Conservation (phyloP, 1,140 invertebrate genomes). For the Habropoda laboriosa region DNA sequence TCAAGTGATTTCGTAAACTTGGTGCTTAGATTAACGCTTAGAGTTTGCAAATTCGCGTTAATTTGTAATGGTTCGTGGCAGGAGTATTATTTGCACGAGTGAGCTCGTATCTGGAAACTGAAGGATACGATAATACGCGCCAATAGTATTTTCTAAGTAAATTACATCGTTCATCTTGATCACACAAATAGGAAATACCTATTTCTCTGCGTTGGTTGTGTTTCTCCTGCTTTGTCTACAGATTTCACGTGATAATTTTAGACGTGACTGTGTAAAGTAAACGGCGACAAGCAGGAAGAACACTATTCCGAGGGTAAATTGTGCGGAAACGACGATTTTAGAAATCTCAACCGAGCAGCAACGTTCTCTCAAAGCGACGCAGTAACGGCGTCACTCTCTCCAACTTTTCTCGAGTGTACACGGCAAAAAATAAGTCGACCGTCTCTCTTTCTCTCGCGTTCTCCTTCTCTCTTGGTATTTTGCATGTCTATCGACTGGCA, state of each 20-base stretch:
- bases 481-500: constrained; percentile 23
- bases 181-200: too few relatives aligned
- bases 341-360: constrained; percentile 6
- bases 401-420: constrained; percentile 3
- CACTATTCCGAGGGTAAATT: not conserved
- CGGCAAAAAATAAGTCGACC: not conserved
- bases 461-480: not conserved
- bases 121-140: too few relatives aligned
- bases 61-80: too few relatives aligned
- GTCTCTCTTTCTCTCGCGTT: not conserved
- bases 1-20: too few relatives aligned
- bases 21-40: too few relatives aligned
- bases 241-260: not conserved
- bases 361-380: not conserved
- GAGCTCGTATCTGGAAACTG: too few relatives aligned
- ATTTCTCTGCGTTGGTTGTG: too few relatives aligned
- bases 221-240: not conserved
- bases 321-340: not conserved
- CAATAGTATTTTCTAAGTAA: too few relatives aligned
- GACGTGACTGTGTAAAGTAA: not conserved
- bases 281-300: not conserved
- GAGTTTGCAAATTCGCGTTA: not conserved
- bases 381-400: not conserved
- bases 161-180: too few relatives aligned
- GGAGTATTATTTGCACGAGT: too few relatives aligned